phyloP scores from a whole-genome alignment of 2,113 vertebrate genomes.

The Calidris pugnax region DNA sequence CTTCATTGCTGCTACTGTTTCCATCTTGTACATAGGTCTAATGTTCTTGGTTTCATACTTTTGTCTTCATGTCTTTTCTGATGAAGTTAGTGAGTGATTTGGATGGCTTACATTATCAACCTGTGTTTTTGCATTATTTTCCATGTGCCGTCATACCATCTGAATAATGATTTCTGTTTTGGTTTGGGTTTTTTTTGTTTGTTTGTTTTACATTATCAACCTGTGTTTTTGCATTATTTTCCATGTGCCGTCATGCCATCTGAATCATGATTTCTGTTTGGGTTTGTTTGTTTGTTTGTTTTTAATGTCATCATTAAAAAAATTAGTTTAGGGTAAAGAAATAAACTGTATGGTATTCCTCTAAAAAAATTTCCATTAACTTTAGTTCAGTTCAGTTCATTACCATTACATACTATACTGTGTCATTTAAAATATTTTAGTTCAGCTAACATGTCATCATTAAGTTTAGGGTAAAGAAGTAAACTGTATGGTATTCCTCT shows the following conservation, averaged over 20 bases:
- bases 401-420: not conserved
- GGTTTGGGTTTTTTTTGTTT: too few species aligned
- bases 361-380: not conserved
- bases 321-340: not conserved
- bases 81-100: not conserved
- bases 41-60: not conserved
- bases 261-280: not conserved
- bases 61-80: not conserved
- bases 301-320: not conserved
- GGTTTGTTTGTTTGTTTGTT: too few species aligned
- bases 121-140: not conserved
- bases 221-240: not conserved
- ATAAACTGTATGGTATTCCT: not conserved
- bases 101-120: not conserved
- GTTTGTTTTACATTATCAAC: not conserved
- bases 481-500: not conserved
- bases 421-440: not conserved
- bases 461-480: not conserved
- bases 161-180: not conserved
- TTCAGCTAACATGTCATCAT: too few species aligned
- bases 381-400: not conserved
- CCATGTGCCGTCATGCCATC: not conserved
- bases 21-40: not conserved
- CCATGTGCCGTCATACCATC: not conserved
- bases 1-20: not conserved